Base-by-base conservation (phyloP, 1,140 invertebrate species). In the Sitobion miscanthi region DNA sequence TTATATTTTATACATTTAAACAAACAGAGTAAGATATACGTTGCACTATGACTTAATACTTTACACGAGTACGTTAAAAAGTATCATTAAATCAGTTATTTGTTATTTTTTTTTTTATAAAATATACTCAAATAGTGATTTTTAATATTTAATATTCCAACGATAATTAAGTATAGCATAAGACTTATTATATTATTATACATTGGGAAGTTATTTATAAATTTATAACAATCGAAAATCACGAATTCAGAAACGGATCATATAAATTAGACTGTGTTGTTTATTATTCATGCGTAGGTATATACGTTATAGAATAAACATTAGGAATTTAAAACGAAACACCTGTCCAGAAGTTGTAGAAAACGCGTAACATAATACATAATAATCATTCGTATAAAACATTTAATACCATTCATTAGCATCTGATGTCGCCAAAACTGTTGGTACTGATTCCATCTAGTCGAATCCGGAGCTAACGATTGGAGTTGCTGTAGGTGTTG, bases 371-470 rank as follows among this genome's bases (percentile, higher is more conserved):
- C 9, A 83, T 38, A 86, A 47, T 47, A n/a, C 45, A 47, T 17
- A 49, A 77, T 17, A 77, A n/a, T 77, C 20, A 20, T 35, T 52
- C 87, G n/a, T 23, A 54, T 54, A 45, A 52, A 77, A 35, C 25
- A 89, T 49, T 49, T 38, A 88, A 83, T 93, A 96, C 96, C 96
- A 94, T 96, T 96, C 94, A 96, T 95, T 94, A 96, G 96, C 94
- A 96, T 95, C 82, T 93, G 91, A 93, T 96, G 96, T 69, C 96
- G 94, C 96, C 96, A 96, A 3, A 96, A 95, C 91, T 96, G 96
- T 90, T 96, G 96, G 94, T 96, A 96, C 94, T 96, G 96, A 30
- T 94, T 95, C 96, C 96, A 96, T 54, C 96, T 94, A 11, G 95
- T 95, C 93, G 95, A 95, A 94, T 96, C 96, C 11, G 96, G 95